Base-by-base conservation (phyloP, 2,888 invertebrate species). In the Thymelicus lineola region DNA sequence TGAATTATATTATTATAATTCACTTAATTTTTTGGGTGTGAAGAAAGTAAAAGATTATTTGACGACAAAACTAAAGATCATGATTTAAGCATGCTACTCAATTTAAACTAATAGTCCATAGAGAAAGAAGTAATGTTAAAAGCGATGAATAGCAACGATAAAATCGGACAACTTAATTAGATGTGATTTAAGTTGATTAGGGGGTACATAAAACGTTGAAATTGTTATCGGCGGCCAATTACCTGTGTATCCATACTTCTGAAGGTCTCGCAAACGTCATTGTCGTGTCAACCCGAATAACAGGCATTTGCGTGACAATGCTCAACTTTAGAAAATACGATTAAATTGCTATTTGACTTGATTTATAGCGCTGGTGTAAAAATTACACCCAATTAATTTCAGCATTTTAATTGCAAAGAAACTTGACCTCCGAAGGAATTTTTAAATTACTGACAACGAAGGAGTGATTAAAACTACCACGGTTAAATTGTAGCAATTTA, bases 251-350 rank as follows among this genome's bases (percentile, higher is more conserved):
- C 66, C 61, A 72, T 70, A 57, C 66, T 72, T 45, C 68, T 73
- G 64, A 71, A 73, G 61, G 71, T 74, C 72, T 66, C 59, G 38
- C 35, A 66, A 58, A 50, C 71, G 70, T 70, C 68, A 65, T 80
- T 55, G 55, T 61, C 67, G 80, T 82, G 83, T 82, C 81, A 81
- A 78, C 73, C 81, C 80, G 82, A 87, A 89, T 86, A 88, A 89
- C 38, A 86, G 80, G 83, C 73, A 71, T 77, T 83, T 79, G 83
- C 86, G 84, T 86, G 86, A 86, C 86, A 82, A 79, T 79, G 77
- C 80, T 82, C 77, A 78, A 77, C 79, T 74, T 79, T 79, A 81
- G 82, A 79, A 83, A 71, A 74, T 66, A 71, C 60, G 66, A 69
- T 68, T 65, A 70, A 83, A 82, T 78, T 75, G 63, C 69, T 64